These are phyloP conservation scores for Calliphora vicina DNA, from an alignment of 1,140 invertebrate species.

Conservation along the genomic window DNA sequence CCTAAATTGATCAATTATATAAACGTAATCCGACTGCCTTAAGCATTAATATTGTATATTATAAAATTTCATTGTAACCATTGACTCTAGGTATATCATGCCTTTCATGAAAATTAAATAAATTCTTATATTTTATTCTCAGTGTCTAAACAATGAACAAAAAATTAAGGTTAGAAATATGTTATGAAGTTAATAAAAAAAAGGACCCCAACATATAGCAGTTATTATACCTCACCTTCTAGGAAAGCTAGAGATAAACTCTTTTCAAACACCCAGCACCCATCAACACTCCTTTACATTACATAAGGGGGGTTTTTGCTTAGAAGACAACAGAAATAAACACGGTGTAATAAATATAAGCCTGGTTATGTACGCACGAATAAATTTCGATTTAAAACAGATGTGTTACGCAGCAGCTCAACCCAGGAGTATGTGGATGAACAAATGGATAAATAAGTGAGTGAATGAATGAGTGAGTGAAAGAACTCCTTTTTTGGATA, in stretches of 20 bases:
- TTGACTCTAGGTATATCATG: no score
- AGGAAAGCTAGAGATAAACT: neutral
- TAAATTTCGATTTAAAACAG: constrained; percentile 24
- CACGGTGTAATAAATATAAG: neutral
- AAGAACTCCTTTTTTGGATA: neutral
- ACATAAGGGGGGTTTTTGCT: neutral
- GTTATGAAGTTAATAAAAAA: neutral
- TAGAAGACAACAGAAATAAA: neutral
- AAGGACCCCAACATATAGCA: neutral
- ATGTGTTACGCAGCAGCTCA: constrained; percentile 13
- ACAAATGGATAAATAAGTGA: neutral
- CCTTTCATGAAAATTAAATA: no score
- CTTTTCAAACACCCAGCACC: neutral
- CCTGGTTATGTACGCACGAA: constrained; percentile 20
- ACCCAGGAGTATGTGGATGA: neutral
- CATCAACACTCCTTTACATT: neutral
- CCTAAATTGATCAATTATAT: no score
- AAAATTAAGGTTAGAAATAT: neutral
- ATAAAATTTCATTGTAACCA: no score
- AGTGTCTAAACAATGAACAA: neutral
- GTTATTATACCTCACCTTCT: neutral
- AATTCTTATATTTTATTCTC: neutral
- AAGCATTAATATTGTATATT: no score
- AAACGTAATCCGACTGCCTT: no score
- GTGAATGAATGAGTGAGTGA: neutral